A percentile compares a stretch with the other conserved stretches of the same genome.
Evolutionary conservation across 2,797 vertebrate species (phyloP).

Genomic region (Thripadectes ignobilis): DNA sequence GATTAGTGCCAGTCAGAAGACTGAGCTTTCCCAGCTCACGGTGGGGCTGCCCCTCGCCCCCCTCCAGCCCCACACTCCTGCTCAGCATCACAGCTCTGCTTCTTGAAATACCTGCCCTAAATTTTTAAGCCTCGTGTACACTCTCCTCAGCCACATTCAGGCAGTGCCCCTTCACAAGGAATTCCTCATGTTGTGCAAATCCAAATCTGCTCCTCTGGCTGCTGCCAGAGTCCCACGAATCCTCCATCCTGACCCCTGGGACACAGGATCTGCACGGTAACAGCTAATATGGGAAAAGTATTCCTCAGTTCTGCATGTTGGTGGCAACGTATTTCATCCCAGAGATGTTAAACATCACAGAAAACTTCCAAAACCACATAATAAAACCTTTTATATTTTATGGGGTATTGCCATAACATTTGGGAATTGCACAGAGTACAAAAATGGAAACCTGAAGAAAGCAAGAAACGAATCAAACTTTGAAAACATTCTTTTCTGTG

Average conservation of each 20-base stretch:
- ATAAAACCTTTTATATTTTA: neutral
- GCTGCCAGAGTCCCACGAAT: rapidly evolving
- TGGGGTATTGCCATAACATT: neutral
- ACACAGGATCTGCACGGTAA: neutral
- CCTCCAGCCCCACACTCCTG: rapidly evolving
- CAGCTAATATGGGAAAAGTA: rapidly evolving
- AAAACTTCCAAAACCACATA: neutral
- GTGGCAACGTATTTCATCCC: neutral
- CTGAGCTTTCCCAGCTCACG: neutral
- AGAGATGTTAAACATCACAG: neutral
- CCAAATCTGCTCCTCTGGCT: neutral
- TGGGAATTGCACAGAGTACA: neutral
- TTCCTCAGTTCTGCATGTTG: neutral
- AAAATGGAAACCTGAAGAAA: neutral
- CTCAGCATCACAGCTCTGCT: neutral
- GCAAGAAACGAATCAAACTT: neutral
- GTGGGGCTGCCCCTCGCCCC: neutral
- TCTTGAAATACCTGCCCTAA: neutral
- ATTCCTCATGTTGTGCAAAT: rapidly evolving
- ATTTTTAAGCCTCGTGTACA: neutral
- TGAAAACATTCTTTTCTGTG: neutral
- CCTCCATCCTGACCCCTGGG: neutral
- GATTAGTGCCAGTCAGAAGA: neutral
- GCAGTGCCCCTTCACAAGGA: neutral
- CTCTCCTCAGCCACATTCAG: neutral